Base-by-base conservation (phyloP, 2,888 invertebrate genomes). In the Chironomus riparius region DNA sequence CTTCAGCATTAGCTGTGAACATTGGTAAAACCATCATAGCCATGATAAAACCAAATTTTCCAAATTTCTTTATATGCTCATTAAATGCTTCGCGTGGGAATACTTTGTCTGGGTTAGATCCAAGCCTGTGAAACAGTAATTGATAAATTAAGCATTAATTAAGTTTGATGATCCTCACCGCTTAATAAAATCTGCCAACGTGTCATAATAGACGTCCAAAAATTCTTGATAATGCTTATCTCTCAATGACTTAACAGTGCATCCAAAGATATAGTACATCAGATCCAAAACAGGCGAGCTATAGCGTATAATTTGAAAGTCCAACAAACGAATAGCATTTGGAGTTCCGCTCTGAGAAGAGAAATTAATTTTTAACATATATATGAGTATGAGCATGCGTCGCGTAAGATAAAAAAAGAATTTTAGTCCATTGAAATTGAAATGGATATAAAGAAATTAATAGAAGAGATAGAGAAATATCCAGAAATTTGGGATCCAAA, bases 271-370 rank as follows among this genome's bases (percentile, higher is more conserved):
- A 76, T 81, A 83, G 74, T 82, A 82, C 76, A 79, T 79, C 71
- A 83, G 62, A 77, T 83, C 83, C 10, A 79, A 80, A 1, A 81
- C 79, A 2, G 83, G 83, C 0, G 83, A 81, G 2, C 81, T 80
- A 65, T 82, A 83, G 7, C 82, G 80, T 77, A 81, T 78, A 4
- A 83, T 78, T 78, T 83, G 83, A 82, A 82, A 83, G 76, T 83
- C 83, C 47, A 83, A 79, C 0, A 83, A 78, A 15, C 81, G 78
- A 2, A 79, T 79, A 22, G 81, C 80, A 2, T 78, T 65, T 4
- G 82, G 47, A 38, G 50, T 22, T 15, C 74, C 78, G 73, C 79
- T 75, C 81, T 80, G 15, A 12, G n/a, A 38, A 62, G 13, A 48
- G 22, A 61, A 72, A 28, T n/a, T 6, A 70, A 21, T 48, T 48